Evolutionary conservation across 1,140 invertebrate genomes (phyloP), one percentile per base, ranked within the genome.

Genomic region (Bombyx mori): DNA sequence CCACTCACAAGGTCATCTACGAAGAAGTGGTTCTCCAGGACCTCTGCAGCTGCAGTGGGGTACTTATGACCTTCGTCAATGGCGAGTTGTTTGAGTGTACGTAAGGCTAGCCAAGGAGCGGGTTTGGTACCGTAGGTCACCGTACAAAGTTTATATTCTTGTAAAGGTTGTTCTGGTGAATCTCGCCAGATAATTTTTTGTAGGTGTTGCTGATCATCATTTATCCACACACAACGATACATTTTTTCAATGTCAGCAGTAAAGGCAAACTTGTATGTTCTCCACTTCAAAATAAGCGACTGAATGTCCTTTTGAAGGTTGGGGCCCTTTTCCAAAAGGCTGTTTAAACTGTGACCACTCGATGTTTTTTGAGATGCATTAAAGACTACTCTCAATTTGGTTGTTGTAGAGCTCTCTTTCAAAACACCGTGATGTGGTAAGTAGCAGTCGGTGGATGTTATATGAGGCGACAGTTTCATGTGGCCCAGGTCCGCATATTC

Each of bases 351-450:
- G 12, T 66, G 35, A 10, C 79, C 79, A 12, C 55, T 60, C 3
- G 60, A 54, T 3, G 75, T 75, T 53, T 67, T 71, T 8, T 55
- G 48, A 5, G 82, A 86, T 8, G 63, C 76, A 63, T 86, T 77
- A 54, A 83, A 86, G 9, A 88, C 84, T 8, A 86, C 76, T 58
- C 84, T 57, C 5, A 82, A 48, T 63, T 79, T 79, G 1, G 80
- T 83, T 2, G 74, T 79, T 3, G 55, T 50, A 9, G 58, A 52
- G 2, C 55, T 62, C 7, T 42, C 42, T 18, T 51, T 44, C 10
- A 12, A 7, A 1, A 63, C 61, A 0, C n/a, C 53, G 46, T 67
- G 61, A 43, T 67, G 65, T 6, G 62, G 59, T 8, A 63, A 8
- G 43, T 55, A 61, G 43, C 47, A 63, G 18, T 22, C 46, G 44